phyloP scores from a whole-genome alignment of 2,113 vertebrate genomes.

The Paramisgurnus dabryanus region DNA sequence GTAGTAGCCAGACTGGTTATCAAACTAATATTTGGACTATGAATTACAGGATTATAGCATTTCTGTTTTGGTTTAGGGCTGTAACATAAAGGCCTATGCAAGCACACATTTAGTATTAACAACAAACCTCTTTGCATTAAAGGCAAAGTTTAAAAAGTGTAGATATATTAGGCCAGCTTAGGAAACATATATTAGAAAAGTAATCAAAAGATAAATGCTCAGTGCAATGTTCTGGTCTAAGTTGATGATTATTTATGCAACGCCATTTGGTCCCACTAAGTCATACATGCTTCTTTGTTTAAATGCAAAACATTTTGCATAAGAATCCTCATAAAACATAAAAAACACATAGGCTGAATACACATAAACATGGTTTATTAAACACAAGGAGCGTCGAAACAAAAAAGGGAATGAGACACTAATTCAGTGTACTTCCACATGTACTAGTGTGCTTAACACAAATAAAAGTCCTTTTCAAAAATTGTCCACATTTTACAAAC shows the following conservation, averaged over 20 bases:
- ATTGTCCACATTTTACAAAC: neutral
- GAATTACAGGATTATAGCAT: neutral
- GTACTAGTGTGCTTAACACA: conserved; percentile 3
- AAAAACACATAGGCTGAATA: neutral
- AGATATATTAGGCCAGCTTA: too few relatives aligned
- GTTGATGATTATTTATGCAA: too few relatives aligned
- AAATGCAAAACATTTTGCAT: too few relatives aligned
- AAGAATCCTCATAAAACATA: neutral
- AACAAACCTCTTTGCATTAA: too few relatives aligned
- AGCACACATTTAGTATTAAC: neutral
- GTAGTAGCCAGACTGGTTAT: neutral
- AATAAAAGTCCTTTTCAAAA: neutral
- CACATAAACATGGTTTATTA: conserved; percentile 45
- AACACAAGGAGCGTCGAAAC: conserved; percentile 29
- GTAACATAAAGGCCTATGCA: neutral
- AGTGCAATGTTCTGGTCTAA: too few relatives aligned
- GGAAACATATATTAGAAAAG: too few relatives aligned
- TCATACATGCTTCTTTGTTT: neutral
- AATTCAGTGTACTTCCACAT: conserved; percentile 6
- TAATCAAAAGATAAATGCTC: too few relatives aligned
- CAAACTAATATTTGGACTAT: neutral
- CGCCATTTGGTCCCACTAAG: too few relatives aligned
- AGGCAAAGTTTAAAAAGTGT: too few relatives aligned
- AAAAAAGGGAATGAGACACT: conserved; percentile 16
- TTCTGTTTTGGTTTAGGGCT: conserved; percentile 6